Base-by-base conservation (phyloP, 2,888 invertebrate species). In the Ophion ventricosus region DNA sequence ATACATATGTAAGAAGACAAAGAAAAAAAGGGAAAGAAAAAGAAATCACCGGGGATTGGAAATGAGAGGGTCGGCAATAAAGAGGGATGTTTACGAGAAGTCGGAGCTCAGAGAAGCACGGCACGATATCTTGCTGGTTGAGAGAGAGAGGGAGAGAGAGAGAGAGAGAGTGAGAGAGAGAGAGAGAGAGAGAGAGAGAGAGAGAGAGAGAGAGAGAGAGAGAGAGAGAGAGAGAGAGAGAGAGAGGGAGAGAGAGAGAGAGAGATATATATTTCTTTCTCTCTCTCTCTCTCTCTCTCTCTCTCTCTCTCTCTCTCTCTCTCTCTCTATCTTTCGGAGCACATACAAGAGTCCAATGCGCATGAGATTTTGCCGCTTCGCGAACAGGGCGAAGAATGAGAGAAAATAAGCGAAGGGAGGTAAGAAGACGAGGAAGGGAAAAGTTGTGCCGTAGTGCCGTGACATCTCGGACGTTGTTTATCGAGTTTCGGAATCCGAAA, bases 81-180 rank as follows among this genome's bases (percentile, higher is more conserved):
- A 93, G 89, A 92, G 91, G 90, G 91, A 92, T 92, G 90, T 92
- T 93, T 93, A 93, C 88, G 93, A 91, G 92, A 92, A 90, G 89
- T 87, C 85, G 88, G 86, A 88, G 85, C 80, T 84, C 86, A 77
- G 63, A 83, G 73, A 80, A 57, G 43, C 64, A 49, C 82, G 40
- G 66, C 67, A 66, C 82, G 82, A 82, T 82, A 73, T 82, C 82
- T 77, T 49, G 78, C 70, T 40, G 83, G 72, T 72, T 64, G 73
- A 43, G 43, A 43, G 14, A 43, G 43, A 5, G 43, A 43, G 43
- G 11, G 10, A 7, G 10, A 8, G 10, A 11, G 43, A 43, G 73
- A 2, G 43, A 2, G 11, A 43, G 43, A 43, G 43, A 43, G 43
- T 11, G 14, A 14, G 43, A 43, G 11, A 14, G 11, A 14, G 43